Percentiles rank a stretch among this genome's conserved stretches.
These are phyloP conservation scores for Dendrolimus houi DNA, from an alignment of 2,888 invertebrate genomes.

Conservation along the genomic window DNA sequence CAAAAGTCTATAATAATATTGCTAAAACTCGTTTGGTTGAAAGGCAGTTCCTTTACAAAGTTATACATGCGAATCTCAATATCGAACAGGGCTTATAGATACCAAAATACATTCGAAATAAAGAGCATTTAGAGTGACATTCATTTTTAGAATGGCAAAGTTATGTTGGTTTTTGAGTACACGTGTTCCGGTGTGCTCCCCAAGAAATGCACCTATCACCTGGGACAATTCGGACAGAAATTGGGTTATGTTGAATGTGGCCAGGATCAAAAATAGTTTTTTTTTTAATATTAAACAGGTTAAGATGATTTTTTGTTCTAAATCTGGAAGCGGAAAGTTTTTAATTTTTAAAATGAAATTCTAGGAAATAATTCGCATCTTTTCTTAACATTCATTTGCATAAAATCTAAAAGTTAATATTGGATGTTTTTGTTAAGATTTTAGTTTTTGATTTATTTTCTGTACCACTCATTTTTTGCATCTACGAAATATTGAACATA, in stretches of 20 bases:
- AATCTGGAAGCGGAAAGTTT: too few species aligned
- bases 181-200: slow-evolving; percentile 23
- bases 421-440: too few species aligned
- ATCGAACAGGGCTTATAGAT: neutral
- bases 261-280: slow-evolving; percentile 11
- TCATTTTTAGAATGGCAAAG: neutral
- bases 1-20: slow-evolving; percentile 48
- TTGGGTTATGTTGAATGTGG: slow-evolving; percentile 73
- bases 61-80: neutral
- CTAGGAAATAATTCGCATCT: too few species aligned
- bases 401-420: too few species aligned
- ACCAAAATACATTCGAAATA: neutral
- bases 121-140: neutral
- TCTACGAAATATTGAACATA: too few species aligned
- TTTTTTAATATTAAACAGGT: too few species aligned
- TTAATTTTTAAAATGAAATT: too few species aligned
- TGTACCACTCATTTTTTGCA: too few species aligned
- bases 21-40: slow-evolving; percentile 44
- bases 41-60: slow-evolving; percentile 39
- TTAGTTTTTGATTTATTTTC: too few species aligned
- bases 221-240: slow-evolving; percentile 43
- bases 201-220: slow-evolving; percentile 64
- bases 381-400: too few species aligned
- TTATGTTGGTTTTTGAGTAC: slow-evolving; percentile 6
- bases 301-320: too few species aligned